Evolutionary conservation across 37 sponge, comb jelly and placozoan genomes (phyloP).

Genomic region (Geodia barretti): DNA sequence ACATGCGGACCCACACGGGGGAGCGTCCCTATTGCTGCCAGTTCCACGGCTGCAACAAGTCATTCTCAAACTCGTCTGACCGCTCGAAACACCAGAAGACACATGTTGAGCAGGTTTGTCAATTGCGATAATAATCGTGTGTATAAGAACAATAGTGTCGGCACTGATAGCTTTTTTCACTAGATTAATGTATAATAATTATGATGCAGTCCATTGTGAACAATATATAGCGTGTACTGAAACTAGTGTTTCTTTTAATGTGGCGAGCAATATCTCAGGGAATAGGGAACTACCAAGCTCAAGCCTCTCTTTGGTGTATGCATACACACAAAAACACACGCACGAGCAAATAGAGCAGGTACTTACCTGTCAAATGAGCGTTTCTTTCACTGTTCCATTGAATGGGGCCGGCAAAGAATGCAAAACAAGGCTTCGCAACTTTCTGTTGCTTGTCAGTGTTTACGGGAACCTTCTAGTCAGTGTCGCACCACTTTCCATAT

Average conservation of each 20-base stretch:
- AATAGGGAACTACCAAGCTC: too few relatives aligned
- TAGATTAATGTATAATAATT: neutral
- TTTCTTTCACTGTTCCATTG: neutral
- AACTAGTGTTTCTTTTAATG: too few relatives aligned
- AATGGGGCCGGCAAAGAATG: neutral
- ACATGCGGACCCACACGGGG: constrained; percentile 93
- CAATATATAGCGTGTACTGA: too few relatives aligned
- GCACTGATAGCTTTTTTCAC: neutral
- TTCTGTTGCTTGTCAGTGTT: neutral
- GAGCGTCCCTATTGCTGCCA: constrained; percentile 89
- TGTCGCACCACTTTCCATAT: neutral
- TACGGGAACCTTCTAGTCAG: neutral
- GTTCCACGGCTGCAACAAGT: constrained; percentile 77
- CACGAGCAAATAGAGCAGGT: neutral
- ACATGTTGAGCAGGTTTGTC: constrained; percentile 79
- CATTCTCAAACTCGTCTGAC: constrained; percentile 96
- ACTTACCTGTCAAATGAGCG: neutral
- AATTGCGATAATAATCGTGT: too few relatives aligned
- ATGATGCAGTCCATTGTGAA: too few relatives aligned
- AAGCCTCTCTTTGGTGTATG: too few relatives aligned
- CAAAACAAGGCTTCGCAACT: neutral
- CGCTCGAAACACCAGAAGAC: constrained; percentile 93
- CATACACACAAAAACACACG: neutral
- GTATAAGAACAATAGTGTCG: too few relatives aligned
- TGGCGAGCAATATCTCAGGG: too few relatives aligned